Conservation (phyloP, 2,797 vertebrate genomes). For the Crax fasciolata region DNA sequence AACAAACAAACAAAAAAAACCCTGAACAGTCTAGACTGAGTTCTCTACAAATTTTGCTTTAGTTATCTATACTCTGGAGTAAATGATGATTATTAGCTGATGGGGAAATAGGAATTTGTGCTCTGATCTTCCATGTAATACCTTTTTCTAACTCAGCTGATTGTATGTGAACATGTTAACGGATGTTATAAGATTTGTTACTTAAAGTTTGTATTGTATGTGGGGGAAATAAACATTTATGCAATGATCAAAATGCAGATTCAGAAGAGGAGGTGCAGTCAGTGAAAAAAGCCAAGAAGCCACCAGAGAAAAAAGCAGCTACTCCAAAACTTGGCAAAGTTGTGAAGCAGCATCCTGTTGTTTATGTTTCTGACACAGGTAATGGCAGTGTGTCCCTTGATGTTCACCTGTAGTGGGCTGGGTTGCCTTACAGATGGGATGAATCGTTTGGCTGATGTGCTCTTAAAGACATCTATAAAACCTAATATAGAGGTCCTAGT, state of each 20-base stretch:
- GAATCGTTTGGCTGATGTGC: neutral
- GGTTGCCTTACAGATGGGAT: neutral
- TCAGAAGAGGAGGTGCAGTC: slow-evolving; percentile 87
- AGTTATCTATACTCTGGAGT: neutral
- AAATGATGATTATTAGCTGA: neutral
- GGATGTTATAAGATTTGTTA: neutral
- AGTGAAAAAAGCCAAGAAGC: slow-evolving; percentile 82
- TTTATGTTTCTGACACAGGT: slow-evolving; percentile 96
- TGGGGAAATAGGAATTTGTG: neutral
- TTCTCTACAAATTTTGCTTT: neutral
- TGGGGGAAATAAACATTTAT: slow-evolving; percentile 6
- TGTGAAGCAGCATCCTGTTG: slow-evolving; percentile 88
- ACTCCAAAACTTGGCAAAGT: slow-evolving; percentile 75
- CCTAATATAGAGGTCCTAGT: neutral
- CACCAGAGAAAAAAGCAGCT: slow-evolving; percentile 82
- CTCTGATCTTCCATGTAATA: neutral
- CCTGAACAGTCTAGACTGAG: neutral
- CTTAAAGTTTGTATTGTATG: neutral
- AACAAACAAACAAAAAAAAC: neutral
- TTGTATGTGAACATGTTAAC: neutral
- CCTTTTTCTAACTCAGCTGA: neutral
- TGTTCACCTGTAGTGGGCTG: neutral
- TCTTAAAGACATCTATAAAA: neutral
- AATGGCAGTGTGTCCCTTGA: neutral
- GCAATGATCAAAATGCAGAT: slow-evolving; percentile 82